Conservation (phyloP, 1,140 invertebrate genomes). For the Bombus affinis region DNA sequence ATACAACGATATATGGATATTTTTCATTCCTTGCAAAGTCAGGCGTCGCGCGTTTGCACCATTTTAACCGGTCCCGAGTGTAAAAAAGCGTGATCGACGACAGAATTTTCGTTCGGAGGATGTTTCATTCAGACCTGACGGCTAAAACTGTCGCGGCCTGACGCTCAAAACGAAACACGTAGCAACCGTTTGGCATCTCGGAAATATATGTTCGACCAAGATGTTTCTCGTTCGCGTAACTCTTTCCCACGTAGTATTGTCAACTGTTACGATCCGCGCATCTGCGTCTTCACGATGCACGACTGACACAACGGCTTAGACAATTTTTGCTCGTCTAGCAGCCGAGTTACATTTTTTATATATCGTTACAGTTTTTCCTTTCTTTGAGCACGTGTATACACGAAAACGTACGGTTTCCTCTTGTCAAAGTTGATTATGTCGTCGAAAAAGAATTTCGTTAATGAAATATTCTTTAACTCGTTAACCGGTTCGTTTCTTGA, state of each 20-base stretch:
- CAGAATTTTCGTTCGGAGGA: constrained; percentile 24
- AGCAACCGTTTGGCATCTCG: constrained; percentile 17
- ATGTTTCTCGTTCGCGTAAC: background rate
- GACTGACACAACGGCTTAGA: background rate
- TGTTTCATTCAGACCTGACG: constrained; percentile 34
- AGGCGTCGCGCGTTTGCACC: background rate
- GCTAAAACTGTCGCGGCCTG: constrained; percentile 32
- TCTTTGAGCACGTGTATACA: rapidly evolving
- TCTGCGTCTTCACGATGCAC: background rate
- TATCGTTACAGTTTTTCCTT: background rate
- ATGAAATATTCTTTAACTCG: background rate
- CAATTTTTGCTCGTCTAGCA: background rate
- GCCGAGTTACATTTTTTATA: background rate
- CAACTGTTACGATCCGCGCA: background rate
- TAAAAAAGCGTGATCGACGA: constrained; percentile 22
- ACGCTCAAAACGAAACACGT: constrained; percentile 37
- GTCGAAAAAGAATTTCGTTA: no score
- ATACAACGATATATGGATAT: background rate
- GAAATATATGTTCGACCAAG: constrained; percentile 12
- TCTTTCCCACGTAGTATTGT: background rate
- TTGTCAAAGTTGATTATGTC: background rate
- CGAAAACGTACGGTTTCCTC: background rate
- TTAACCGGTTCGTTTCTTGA: no score
- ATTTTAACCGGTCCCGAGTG: background rate
- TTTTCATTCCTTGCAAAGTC: constrained; percentile 34